These are phyloP conservation scores for Kuschelorhynchus macadamiae DNA, from an alignment of 2,888 invertebrate species.

Conservation along the genomic window DNA sequence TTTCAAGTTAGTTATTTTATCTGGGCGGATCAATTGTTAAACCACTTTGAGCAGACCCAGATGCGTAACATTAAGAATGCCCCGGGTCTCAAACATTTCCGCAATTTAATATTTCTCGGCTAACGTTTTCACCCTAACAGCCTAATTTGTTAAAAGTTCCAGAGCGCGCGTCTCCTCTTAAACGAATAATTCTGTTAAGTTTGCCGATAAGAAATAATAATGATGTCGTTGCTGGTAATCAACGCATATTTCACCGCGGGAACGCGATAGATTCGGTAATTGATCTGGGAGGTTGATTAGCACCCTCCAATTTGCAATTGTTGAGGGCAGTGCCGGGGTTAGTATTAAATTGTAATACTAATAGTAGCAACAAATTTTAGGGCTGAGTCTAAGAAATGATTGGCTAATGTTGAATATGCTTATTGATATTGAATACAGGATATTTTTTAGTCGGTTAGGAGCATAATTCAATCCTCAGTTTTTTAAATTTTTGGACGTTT, in stretches of 20 bases:
- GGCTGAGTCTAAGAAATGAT: no score
- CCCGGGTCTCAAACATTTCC: neutral
- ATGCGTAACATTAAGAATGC: no score
- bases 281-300: conserved; percentile 67
- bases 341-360: no score
- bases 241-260: conserved; percentile 47
- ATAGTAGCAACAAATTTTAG: no score
- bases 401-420: no score
- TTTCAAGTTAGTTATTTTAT: no score
- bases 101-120: conserved; percentile 5
- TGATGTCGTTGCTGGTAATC: conserved; percentile 45
- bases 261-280: conserved; percentile 65
- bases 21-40: no score
- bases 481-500: no score
- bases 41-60: no score
- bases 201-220: conserved; percentile 48
- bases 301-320: conserved; percentile 51
- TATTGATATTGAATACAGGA: no score
- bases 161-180: conserved; percentile 29
- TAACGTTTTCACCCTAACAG: conserved; percentile 18
- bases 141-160: conserved; percentile 37
- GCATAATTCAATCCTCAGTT: no score
- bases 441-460: no score
- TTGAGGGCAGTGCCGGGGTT: conserved; percentile 21
- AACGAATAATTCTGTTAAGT: conserved; percentile 46